Base-by-base conservation (phyloP, 2,888 invertebrate species). In the Agonopterix subpropinquella region DNA sequence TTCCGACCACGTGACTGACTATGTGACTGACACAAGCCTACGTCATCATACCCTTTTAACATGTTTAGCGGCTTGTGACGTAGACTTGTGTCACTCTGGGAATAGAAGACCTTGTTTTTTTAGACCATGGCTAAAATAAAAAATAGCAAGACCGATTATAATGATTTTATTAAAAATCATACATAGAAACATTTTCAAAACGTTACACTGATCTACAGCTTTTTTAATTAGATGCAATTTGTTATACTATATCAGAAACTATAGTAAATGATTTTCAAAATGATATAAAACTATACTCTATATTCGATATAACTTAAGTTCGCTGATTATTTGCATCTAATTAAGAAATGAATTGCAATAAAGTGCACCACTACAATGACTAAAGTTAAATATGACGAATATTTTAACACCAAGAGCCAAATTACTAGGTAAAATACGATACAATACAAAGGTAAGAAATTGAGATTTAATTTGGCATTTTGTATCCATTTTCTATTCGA, bases 101-200 rank as follows among this genome's bases (percentile, higher is more conserved):
- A n/a, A n/a, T n/a, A n/a, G n/a, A n/a, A n/a, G n/a, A n/a, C n/a
- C n/a, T n/a, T n/a, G n/a, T n/a, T n/a, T n/a, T n/a, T n/a, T n/a
- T n/a, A n/a, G n/a, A n/a, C n/a, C n/a, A n/a, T n/a, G n/a, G n/a
- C n/a, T n/a, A n/a, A n/a, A n/a, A n/a, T n/a, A 67, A 74, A 56
- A 44, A 64, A 28, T 28, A 0, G 55, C 53, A 52, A 48, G 57
- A 50, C 64, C 59, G 58, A 67, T 72, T 66, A 73, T 71, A 70
- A 67, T 70, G 62, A 69, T 69, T 78, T 80, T 80, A 79, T 80
- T 80, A 71, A 69, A 75, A 80, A 78, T 52, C 47, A 47, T 47
- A 47, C 47, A 49, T 70, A 70, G 66, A 73, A 71, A 68, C 67
- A 73, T 66, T 64, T 59, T 63, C 47, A 62, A 28, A 65, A 71